Percentiles rank a stretch among this genome's conserved stretches.
These are phyloP conservation scores for Stomorhina lunata DNA, from an alignment of 2,888 invertebrate species.

Conservation along the genomic window DNA sequence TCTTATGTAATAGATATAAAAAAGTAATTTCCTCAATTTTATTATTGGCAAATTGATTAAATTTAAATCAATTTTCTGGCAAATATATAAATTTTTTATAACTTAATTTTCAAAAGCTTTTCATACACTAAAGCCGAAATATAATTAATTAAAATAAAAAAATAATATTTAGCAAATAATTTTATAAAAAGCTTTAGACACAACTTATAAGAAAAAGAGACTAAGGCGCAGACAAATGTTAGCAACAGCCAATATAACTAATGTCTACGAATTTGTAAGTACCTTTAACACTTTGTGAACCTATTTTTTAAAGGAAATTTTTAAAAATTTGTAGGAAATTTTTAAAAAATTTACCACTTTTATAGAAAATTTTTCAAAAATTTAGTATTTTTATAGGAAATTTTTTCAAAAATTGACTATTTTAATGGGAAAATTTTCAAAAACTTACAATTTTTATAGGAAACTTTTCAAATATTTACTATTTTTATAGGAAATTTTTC, in stretches of 20 bases:
- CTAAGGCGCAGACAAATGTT: neutral
- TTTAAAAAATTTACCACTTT: too few species aligned
- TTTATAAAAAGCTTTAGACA: conserved; percentile 16
- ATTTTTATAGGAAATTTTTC: too few species aligned
- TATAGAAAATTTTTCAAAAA: too few species aligned
- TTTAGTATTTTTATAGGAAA: too few species aligned
- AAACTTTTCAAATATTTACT: too few species aligned
- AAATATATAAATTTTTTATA: conserved; percentile 16
- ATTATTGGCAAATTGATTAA: conserved; percentile 5
- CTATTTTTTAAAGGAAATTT: too few species aligned
- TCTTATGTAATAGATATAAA: neutral
- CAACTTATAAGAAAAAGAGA: neutral
- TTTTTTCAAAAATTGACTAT: too few species aligned
- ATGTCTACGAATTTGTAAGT: neutral
- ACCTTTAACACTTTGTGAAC: too few species aligned
- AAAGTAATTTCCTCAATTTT: conserved; percentile 51
- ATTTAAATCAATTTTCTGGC: conserved; percentile 23
- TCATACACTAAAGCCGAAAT: conserved; percentile 10
- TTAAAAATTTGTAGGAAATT: too few species aligned
- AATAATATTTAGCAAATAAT: conserved; percentile 32
- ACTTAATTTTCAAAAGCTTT: conserved; percentile 26
- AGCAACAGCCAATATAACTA: neutral
- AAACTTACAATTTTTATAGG: too few species aligned
- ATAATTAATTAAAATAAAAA: conserved; percentile 23
- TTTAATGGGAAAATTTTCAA: too few species aligned